These are phyloP conservation scores for Liodrosophila aerea DNA, from an alignment of 2,888 invertebrate species.

Conservation along the genomic window DNA sequence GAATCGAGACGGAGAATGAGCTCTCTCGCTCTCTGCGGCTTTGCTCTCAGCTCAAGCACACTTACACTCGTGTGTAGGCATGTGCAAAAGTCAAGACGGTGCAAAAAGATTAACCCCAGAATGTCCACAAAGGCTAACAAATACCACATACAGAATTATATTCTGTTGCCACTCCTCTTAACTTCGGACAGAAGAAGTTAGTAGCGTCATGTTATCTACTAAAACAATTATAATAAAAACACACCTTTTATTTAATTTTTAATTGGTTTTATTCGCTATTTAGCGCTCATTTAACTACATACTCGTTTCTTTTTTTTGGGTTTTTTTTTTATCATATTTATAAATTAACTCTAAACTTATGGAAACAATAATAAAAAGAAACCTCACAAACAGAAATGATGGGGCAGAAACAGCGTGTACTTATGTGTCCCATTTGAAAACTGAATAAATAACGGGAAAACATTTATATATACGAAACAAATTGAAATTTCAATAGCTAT, in stretches of 20 bases:
- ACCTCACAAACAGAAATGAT: constrained; percentile 35
- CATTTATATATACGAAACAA: constrained; percentile 33
- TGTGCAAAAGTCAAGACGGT: too few species aligned
- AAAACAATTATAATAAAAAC: neutral
- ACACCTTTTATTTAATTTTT: constrained; percentile 35
- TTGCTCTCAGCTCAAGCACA: neutral
- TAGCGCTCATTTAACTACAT: constrained; percentile 73
- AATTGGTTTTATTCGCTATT: constrained; percentile 73
- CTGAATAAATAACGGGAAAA: constrained; percentile 24
- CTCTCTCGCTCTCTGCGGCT: neutral
- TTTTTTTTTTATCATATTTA: constrained; percentile 56
- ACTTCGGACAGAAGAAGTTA: too few species aligned
- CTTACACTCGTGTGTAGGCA: too few species aligned
- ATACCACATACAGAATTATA: too few species aligned
- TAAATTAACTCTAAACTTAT: constrained; percentile 46
- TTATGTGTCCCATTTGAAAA: constrained; percentile 15
- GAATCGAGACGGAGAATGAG: neutral
- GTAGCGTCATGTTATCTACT: too few species aligned
- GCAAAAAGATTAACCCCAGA: too few species aligned
- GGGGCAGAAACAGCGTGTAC: constrained; percentile 19
- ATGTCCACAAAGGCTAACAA: too few species aligned
- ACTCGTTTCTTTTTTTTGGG: constrained; percentile 36
- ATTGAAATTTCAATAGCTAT: constrained; percentile 58
- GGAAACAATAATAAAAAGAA: constrained; percentile 53
- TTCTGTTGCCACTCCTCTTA: too few species aligned